These are phyloP conservation scores for Macaria notata DNA, from an alignment of 2,888 invertebrate genomes.

Conservation along the genomic window DNA sequence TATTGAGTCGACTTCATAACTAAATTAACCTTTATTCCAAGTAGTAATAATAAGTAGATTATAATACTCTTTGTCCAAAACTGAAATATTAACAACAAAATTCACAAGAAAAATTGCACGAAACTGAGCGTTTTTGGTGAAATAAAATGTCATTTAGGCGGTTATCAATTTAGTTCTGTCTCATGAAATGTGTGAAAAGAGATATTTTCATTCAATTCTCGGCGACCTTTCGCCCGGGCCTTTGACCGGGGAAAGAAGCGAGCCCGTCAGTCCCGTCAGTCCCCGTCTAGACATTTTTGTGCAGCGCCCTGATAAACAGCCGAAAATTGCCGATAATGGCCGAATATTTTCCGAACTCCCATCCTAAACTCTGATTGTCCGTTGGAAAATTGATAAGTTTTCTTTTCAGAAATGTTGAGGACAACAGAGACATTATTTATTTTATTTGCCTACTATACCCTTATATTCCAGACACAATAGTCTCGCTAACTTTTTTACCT, in stretches of 20 bases:
- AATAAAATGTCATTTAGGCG: constrained; percentile 37
- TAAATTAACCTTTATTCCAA: too few relatives aligned
- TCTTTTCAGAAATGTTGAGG: constrained; percentile 7
- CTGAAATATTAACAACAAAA: too few relatives aligned
- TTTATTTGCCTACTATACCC: neutral
- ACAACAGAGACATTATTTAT: constrained; percentile 4
- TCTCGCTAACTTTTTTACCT: too few relatives aligned
- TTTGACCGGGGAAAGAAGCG: constrained; percentile 57
- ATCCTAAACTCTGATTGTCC: constrained; percentile 6
- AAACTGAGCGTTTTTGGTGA: constrained; percentile 16
- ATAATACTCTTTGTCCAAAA: too few relatives aligned
- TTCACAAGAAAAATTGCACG: neutral
- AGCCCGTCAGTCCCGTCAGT: neutral
- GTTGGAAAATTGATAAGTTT: constrained; percentile 9
- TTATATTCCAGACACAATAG: too few relatives aligned
- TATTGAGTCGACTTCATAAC: too few relatives aligned
- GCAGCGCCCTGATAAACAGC: constrained; percentile 47
- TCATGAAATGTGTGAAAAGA: constrained; percentile 43
- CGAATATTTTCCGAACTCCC: constrained; percentile 22
- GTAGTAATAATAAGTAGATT: too few relatives aligned
- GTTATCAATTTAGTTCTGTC: constrained; percentile 43
- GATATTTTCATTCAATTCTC: constrained; percentile 67
- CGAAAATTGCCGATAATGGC: constrained; percentile 42
- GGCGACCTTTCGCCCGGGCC: constrained; percentile 74
- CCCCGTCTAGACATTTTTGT: constrained; percentile 68